Base-by-base conservation (phyloP, 2,113 vertebrate species). In the Elaphurus davidianus region DNA sequence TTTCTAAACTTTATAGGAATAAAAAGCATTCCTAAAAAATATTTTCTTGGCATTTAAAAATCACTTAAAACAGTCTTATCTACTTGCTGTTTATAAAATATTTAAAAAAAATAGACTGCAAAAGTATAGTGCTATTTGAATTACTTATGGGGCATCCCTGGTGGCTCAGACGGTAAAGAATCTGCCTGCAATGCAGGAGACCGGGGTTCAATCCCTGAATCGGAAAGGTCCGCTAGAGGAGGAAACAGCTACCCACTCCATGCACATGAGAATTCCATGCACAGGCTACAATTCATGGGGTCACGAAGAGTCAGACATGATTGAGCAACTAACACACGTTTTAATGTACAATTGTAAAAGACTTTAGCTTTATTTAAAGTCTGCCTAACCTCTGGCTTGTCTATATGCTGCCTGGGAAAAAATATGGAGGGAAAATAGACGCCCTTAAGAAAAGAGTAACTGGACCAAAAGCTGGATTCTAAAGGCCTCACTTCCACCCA, bases 1-100 rank as follows among this genome's bases (percentile, higher is more conserved):
- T 96, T 88, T 54, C 67, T 86, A 93, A 96, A 82, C n/a, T 90
- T 71, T 36, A 88, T 11, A 86, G n/a, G 88, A 95, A 67, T 91
- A 96, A 93, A 95, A 95, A 92, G 30, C 79, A 94, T 8, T 91
- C 43, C 50, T 97, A 94, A 96, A 96, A 97, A 94, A 67, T 90
- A 50, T 83, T 92, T 82, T 96, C 81, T 93, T 67, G 50, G 47
- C 16, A 81, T n/a, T 95, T 82, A 89, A 85, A 85, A 88, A 79
- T 82, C 92, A 85, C 9, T 57, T 52, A 78, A 19, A 96, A 93
- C 12, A 90, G 27, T 84, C 45, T 84, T 78, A 79, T 21, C 76
- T 3, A 84, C 3, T 36, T 91, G 36, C 27, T 95, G 8, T 54
- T 89, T 74, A 82, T 62, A 93, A 59, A 96, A 64, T 76, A 96